Evolutionary conservation across 2,888 invertebrate species (phyloP), one percentile per base, ranked within the genome.

Genomic region (Parnassius smintheus): DNA sequence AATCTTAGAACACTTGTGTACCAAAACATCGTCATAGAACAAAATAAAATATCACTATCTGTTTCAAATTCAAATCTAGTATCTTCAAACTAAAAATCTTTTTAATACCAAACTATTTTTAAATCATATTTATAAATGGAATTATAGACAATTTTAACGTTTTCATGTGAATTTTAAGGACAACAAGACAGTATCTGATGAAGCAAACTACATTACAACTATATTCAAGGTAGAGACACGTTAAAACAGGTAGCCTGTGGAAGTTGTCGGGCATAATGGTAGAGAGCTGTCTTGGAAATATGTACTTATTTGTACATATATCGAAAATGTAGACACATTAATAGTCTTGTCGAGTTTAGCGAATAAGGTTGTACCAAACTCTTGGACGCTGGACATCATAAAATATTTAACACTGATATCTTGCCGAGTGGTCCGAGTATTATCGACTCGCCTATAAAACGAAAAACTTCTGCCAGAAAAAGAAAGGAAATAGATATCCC

Each of bases 351-450:
- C 50, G 9, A 9, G 46, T 18, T 50, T 25, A 44, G 22, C 55
- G 48, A 61, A 50, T 50, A 56, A 54, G 25, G 13, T 11, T n/a
- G 74, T 73, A 75, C 74, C 72, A 74, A 80, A 79, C 77, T 72
- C 73, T 74, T 75, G 75, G 45, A 79, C 78, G 80, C 82, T 82
- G 89, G 88, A 88, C 88, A 85, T 82, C 84, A 84, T 90, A 90
- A 89, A 90, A 90, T 89, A 89, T 91, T 88, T 88, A 89, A 85
- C 85, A 87, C 86, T 82, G 83, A 86, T 88, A 87, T 87, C 86
- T 86, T 74, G 75, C 72, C 70, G 76, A 85, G 82, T 83, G 82
- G 83, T 83, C 85, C 83, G 82, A 89, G 87, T 89, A 91, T 90
- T 90, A 91, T 90, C 88, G 89, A 85, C 85, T 85, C 71, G 82